phyloP scores from a whole-genome alignment of 2,113 vertebrate genomes.

The Alethe castanea region DNA sequence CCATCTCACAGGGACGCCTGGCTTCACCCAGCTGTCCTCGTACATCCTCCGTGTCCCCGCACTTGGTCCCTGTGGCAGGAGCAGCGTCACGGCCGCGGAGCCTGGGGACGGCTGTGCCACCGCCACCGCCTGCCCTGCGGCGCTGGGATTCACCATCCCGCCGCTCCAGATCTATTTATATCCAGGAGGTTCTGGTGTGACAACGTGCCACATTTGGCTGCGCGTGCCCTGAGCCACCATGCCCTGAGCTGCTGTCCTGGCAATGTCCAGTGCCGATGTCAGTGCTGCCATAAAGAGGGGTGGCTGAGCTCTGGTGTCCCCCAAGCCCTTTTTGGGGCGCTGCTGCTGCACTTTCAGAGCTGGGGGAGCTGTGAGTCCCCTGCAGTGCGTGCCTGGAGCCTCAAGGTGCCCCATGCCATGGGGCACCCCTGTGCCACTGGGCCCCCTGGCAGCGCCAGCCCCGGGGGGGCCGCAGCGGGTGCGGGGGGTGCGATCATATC shows the following conservation, averaged over 20 bases:
- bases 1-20: background rate
- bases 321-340: background rate
- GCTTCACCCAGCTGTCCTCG: background rate
- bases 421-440: background rate
- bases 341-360: background rate
- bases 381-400: background rate
- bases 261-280: background rate
- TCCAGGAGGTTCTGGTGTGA: slow-evolving; percentile 15
- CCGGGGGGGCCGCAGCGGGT: background rate
- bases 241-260: background rate
- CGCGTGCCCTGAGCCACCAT: background rate
- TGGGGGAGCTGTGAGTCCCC: background rate
- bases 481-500: slow-evolving; percentile 46
- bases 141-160: slow-evolving; percentile 39
- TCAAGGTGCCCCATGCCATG: background rate
- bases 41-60: background rate
- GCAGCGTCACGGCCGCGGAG: background rate
- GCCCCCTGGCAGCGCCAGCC: background rate
- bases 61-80: background rate
- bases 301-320: background rate
- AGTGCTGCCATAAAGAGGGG: background rate
- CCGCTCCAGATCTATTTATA: slow-evolving; percentile 32
- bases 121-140: slow-evolving; percentile 40
- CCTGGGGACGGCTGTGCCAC: background rate
- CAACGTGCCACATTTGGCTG: background rate